phyloP scores from a whole-genome alignment of 2,797 vertebrate genomes.

The Alectoris magna region DNA sequence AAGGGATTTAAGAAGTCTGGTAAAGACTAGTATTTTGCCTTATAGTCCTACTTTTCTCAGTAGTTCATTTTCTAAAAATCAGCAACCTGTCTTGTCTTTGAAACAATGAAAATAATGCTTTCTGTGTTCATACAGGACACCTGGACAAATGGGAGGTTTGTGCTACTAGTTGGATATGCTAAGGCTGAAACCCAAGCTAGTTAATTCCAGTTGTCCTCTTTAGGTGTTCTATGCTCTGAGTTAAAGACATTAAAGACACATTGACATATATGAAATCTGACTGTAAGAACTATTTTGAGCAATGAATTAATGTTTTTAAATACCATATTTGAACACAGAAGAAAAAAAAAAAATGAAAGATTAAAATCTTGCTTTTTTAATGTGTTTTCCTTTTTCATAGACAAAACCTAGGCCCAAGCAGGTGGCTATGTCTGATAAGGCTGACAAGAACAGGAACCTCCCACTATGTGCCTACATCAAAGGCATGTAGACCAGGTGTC shows the following conservation, averaged over 20 bases:
- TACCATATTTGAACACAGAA: not conserved
- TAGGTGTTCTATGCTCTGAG: not conserved
- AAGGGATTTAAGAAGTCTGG: not conserved
- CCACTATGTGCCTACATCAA: rapidly evolving
- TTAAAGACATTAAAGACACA: not conserved
- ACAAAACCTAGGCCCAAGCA: not conserved
- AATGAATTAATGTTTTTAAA: not conserved
- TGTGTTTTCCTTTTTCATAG: not conserved
- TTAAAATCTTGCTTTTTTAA: not conserved
- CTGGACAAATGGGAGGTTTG: not conserved
- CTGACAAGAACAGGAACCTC: not conserved
- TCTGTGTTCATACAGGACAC: not conserved
- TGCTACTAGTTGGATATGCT: not conserved
- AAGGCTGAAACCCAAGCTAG: not conserved
- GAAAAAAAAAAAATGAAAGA: not conserved
- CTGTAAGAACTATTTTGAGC: not conserved
- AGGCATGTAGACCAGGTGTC: rapidly evolving
- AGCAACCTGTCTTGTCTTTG: not conserved
- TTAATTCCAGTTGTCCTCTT: not conserved
- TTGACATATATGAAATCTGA: not conserved
- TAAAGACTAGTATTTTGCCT: not conserved
- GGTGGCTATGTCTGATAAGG: not conserved
- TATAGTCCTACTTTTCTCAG: not conserved
- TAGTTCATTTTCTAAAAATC: not conserved
- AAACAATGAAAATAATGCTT: not conserved